Base-by-base conservation (phyloP, 2,797 vertebrate species). In the Ceryle rudis region DNA sequence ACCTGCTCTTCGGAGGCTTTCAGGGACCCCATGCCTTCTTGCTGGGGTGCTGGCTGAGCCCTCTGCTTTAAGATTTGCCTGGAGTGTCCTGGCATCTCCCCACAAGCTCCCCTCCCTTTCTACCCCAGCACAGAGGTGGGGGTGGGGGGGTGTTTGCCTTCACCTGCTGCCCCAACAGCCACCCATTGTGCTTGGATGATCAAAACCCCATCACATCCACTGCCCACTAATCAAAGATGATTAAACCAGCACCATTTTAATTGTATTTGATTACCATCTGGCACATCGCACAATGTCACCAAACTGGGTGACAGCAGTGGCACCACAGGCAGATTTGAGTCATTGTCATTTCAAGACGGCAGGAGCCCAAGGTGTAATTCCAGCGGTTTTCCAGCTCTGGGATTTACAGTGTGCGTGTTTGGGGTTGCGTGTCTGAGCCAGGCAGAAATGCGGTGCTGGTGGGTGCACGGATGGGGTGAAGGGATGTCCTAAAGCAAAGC, bases 181-280 rank as follows among this genome's bases (percentile, higher is more conserved):
- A 28, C 51, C 37, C 0, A 0, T 2, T 13, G 26, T 1, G 3
- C 62, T 60, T 3, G 52, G 51, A 16, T 66, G 74, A 52, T 62
- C 46, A 11, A 22, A 65, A 11, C 23, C n/a, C 33, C 29, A 49
- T 41, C 8, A 0, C 42, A 37, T 26, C n/a, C 2, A 1, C 80
- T 57, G 70, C 54, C 89, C 42, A 4, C 39, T 46, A 33, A 29
- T 60, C 77, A 39, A 60, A 60, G 5, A 8, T 11, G 52, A 46
- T 60, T 46, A 58, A 42, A 54, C 15, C 47, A 42, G 25, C 14
- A 2, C 29, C 6, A 4, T 4, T 46, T 58, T 70, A 60, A 77
- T 87, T 6, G 1, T 8, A 9, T 77, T 58, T 62, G 93, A 78
- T 62, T 19, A 7, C 64, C 37, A 66, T 64, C 89, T 86, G 81